Conservation (phyloP, 2,113 vertebrate genomes). For the Girardinichthys multiradiatus region DNA sequence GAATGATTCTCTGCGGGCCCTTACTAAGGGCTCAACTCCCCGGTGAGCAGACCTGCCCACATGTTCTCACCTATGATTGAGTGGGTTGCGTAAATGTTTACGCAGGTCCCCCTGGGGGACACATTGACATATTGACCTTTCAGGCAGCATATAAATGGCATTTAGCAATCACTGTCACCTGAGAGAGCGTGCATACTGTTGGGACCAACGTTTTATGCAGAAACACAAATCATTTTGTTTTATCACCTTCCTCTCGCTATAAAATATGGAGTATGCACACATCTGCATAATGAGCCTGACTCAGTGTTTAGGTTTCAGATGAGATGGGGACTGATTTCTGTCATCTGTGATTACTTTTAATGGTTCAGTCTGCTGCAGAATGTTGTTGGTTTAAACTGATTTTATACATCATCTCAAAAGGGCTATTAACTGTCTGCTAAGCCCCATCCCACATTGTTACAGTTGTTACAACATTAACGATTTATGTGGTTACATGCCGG, state of each 20-base stretch:
- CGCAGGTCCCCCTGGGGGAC: constrained; percentile 5
- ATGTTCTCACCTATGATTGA: constrained; percentile 46
- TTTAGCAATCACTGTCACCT: constrained; percentile 66
- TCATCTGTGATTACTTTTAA: constrained; percentile 40
- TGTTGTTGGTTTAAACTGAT: constrained; percentile 20
- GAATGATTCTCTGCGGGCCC: constrained; percentile 49
- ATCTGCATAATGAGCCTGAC: constrained; percentile 57
- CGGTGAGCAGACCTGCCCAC: constrained; percentile 2
- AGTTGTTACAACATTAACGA: not conserved
- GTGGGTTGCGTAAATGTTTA: constrained; percentile 35
- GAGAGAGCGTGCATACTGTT: constrained; percentile 28
- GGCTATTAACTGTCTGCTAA: constrained; percentile 17
- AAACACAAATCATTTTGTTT: constrained; percentile 67
- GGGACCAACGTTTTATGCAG: constrained; percentile 44
- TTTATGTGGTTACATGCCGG: not conserved
- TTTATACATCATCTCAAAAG: not conserved
- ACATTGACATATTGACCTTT: constrained; percentile 63
- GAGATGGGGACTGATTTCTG: constrained; percentile 20
- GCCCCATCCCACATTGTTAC: not conserved
- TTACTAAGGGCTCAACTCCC: constrained; percentile 14
- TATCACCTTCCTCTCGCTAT: constrained; percentile 54
- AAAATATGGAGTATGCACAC: constrained; percentile 63
- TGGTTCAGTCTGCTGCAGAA: constrained; percentile 23
- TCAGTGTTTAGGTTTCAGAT: constrained; percentile 51
- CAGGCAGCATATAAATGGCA: constrained; percentile 54